Conservation (phyloP, 1,140 invertebrate species). For the Zaprionus taronus region DNA sequence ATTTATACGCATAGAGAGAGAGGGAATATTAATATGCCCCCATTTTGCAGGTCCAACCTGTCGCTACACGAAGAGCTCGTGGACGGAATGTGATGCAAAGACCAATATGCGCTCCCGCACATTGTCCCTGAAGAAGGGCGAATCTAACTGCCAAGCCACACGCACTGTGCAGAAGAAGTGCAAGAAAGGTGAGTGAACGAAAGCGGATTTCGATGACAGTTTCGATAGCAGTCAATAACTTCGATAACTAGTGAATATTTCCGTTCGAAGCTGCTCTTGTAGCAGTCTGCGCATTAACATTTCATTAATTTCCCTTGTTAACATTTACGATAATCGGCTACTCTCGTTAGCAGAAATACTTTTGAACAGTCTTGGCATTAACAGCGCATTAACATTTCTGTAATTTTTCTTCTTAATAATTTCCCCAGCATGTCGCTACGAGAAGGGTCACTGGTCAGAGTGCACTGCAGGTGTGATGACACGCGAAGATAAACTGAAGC, state of each 20-base stretch:
- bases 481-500: constrained; percentile 89
- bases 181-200: constrained; percentile 89
- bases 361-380: too few species aligned
- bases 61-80: constrained; percentile 92
- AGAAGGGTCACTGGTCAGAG: constrained; percentile 92
- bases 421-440: constrained; percentile 89
- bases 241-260: background rate
- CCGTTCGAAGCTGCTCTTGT: too few species aligned
- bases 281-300: too few species aligned
- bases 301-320: too few species aligned
- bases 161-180: constrained; percentile 95
- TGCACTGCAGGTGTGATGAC: constrained; percentile 88
- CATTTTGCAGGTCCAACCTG: constrained; percentile 85
- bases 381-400: background rate
- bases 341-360: too few species aligned
- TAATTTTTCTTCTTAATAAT: background rate
- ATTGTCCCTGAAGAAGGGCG: constrained; percentile 92
- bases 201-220: background rate
- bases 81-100: constrained; percentile 93
- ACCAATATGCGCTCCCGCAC: constrained; percentile 91
- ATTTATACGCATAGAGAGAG: constrained; percentile 3
- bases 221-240: background rate
- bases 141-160: constrained; percentile 90
- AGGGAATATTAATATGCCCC: constrained; percentile 29
- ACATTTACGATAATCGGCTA: too few species aligned